phyloP scores from a whole-genome alignment of 2,113 vertebrate genomes.

The Phalacrocorax carbo region DNA sequence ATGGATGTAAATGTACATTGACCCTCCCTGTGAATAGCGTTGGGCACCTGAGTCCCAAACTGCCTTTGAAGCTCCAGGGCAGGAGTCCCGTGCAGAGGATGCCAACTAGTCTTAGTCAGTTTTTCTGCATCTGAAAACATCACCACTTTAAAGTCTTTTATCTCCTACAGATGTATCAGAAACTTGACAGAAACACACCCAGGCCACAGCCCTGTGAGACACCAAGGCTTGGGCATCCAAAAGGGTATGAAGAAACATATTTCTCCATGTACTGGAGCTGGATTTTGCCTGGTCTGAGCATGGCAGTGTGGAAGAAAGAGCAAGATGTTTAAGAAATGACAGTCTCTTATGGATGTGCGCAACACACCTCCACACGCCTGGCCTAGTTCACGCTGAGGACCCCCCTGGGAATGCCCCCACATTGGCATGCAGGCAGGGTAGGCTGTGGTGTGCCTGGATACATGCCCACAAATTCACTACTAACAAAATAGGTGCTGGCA shows the following conservation, averaged over 20 bases:
- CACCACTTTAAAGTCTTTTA: not conserved
- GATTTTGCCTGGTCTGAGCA: not conserved
- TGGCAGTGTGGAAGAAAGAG: not conserved
- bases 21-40: not conserved
- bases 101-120: not conserved
- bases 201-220: not conserved
- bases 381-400: not conserved
- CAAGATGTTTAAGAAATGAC: not conserved
- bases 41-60: not conserved
- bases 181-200: not conserved
- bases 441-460: not conserved
- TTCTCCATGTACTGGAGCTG: not conserved
- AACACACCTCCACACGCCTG: rapidly evolving
- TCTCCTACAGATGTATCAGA: not conserved
- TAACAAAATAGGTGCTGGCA: not conserved
- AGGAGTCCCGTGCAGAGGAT: not conserved
- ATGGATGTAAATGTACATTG: not conserved
- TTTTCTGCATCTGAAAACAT: not conserved
- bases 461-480: not conserved
- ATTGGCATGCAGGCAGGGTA: not conserved
- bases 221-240: not conserved
- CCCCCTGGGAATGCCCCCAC: not conserved
- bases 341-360: not conserved
- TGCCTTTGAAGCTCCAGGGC: not conserved
- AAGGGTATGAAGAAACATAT: not conserved